Evolutionary conservation across 2,888 invertebrate genomes (phyloP), one percentile per base, ranked within the genome.

Genomic region (Magallana nippona): DNA sequence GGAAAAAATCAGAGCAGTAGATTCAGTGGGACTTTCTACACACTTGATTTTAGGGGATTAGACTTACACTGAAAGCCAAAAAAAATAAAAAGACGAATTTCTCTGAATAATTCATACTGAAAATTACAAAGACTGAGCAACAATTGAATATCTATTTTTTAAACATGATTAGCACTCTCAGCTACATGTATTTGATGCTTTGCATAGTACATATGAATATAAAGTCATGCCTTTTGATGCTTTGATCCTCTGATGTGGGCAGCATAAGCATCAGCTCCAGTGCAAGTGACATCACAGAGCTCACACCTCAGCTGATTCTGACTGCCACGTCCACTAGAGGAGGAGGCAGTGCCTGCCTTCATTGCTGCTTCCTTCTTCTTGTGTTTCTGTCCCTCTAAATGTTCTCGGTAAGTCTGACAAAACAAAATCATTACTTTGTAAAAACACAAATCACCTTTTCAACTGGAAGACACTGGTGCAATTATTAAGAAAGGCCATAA

Each of bases 301-400:
- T 99, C 99, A 95, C 99, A 99, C 89, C 98, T 96, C 92, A 98
- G 95, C 32, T 97, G 96, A 94, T 95, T 96, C 81, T 95, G 95
- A 57, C 94, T 96, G 22, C 89, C 88, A 15, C 92, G 86, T 0
- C 90, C 91, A 56, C 89, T 85, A 10, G 88, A 62, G 10, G 84
- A 81, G 90, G 96, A 95, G 0, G 92, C 89, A 19, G 91, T 89
- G 0, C 92, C 90, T 87, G 96, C 88, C 85, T 97, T 97, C 55
- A 96, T 95, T 15, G 97, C 96, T 0, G 97, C 97, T 94, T 99
- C 99, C 94, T 99, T 98, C 95, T 99, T 99, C 96, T 99, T 99
- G 95, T 99, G 99, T 95, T 98, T 98, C 95, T 99, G 98, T 0
- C 99, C 99, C 94, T 99, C 99, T 93, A 99, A 95, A 95, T 99